These are phyloP conservation scores for Corydoras sp. DNA, from an alignment of 2,113 vertebrate species.

Conservation along the genomic window DNA sequence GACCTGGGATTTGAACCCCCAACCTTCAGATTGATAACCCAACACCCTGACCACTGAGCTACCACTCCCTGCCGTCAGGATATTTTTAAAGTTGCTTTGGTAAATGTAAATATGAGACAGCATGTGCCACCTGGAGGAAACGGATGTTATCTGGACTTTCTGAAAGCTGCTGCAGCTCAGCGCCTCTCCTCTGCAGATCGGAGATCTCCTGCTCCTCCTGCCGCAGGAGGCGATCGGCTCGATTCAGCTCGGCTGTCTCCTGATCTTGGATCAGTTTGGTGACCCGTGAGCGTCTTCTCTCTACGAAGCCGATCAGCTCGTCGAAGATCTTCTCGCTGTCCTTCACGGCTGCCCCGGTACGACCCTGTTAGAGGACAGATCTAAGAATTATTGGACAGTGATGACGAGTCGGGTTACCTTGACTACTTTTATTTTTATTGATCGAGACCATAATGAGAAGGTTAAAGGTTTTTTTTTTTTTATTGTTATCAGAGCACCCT, in stretches of 20 bases:
- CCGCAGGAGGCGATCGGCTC: not conserved
- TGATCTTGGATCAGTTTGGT: not conserved
- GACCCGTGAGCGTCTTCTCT: not conserved
- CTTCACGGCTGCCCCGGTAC: not conserved
- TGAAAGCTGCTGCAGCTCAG: not conserved
- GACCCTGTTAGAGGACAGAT: not conserved
- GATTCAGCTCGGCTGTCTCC: not conserved
- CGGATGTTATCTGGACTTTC: not conserved
- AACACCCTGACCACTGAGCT: too few relatives aligned
- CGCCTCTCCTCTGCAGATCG: not conserved
- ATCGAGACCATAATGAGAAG: too few relatives aligned
- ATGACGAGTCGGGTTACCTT: too few relatives aligned
- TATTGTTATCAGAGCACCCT: too few relatives aligned
- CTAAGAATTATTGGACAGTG: not conserved
- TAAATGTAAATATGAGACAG: too few relatives aligned
- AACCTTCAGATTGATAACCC: too few relatives aligned
- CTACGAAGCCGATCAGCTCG: not conserved
- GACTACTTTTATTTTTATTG: too few relatives aligned
- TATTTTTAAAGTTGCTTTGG: too few relatives aligned
- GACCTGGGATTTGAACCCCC: too few relatives aligned
- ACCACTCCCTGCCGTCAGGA: too few relatives aligned
- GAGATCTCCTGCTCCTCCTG: not conserved
- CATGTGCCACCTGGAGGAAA: not conserved
- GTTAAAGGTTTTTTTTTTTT: too few relatives aligned
- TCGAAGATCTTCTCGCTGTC: not conserved